These are phyloP conservation scores for Hystrix cristata DNA, from an alignment of 2,113 vertebrate species.

Conservation along the genomic window DNA sequence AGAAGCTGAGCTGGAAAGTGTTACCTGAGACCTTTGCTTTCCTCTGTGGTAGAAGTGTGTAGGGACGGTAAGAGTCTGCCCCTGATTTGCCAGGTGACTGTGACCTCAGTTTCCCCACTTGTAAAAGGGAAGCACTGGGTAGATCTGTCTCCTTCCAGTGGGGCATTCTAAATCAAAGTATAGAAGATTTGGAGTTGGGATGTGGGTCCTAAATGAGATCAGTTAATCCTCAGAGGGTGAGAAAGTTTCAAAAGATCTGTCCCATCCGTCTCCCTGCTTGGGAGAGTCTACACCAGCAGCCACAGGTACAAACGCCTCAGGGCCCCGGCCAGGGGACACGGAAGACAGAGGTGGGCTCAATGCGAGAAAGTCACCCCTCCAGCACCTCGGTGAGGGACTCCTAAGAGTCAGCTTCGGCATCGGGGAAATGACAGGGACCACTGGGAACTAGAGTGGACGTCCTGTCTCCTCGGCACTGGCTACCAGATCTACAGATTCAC, in stretches of 20 bases:
- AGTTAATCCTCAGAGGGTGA: background rate
- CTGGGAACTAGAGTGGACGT: fast-evolving
- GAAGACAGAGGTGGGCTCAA: background rate
- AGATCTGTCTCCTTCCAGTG: background rate
- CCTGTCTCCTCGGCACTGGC: background rate
- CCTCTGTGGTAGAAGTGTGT: background rate
- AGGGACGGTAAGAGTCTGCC: background rate
- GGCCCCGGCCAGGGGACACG: background rate
- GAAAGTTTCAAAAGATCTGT: background rate
- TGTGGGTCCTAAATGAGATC: background rate
- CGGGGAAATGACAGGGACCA: background rate
- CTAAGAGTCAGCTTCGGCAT: background rate
- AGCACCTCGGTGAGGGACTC: background rate
- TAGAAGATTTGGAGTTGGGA: background rate
- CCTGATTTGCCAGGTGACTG: background rate
- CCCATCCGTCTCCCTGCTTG: background rate
- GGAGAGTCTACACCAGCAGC: background rate
- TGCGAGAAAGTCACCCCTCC: background rate
- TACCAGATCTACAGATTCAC: background rate
- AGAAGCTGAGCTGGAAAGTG: background rate
- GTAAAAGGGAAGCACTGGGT: background rate
- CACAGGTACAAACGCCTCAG: background rate
- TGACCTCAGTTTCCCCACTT: constrained; percentile 26
- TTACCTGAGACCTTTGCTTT: background rate
- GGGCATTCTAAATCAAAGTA: background rate